phyloP scores from a whole-genome alignment of 2,113 vertebrate genomes.

The Pionites leucogaster region DNA sequence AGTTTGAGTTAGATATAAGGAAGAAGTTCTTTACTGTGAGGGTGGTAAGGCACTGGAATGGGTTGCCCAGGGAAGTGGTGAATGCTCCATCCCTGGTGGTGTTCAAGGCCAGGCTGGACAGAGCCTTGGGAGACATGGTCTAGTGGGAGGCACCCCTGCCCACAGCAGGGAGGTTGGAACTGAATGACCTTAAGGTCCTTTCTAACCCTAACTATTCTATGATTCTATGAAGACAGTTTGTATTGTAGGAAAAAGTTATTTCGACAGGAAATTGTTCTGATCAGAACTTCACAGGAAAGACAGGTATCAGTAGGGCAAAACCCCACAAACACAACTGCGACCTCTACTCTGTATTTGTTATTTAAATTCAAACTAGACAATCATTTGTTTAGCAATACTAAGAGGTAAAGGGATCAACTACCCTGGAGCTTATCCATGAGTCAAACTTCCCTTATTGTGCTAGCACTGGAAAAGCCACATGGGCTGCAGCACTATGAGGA shows the following conservation, averaged over 20 bases:
- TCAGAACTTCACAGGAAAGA: background rate
- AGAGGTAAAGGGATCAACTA: background rate
- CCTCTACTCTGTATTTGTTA: background rate
- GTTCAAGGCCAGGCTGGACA: background rate
- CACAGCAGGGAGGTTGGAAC: background rate
- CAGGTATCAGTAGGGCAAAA: background rate
- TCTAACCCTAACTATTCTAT: background rate
- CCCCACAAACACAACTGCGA: rapidly evolving
- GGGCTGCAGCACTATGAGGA: background rate
- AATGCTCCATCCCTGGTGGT: background rate
- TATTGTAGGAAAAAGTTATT: background rate
- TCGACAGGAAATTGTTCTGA: background rate
- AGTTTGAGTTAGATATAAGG: background rate
- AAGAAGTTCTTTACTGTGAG: background rate
- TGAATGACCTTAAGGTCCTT: background rate
- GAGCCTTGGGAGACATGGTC: background rate
- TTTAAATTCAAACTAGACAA: background rate
- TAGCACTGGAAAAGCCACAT: background rate
- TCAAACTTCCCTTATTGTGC: background rate
- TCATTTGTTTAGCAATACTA: background rate
- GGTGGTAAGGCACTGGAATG: background rate
- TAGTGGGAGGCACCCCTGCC: background rate
- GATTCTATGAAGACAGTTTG: background rate
- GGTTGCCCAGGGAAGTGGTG: background rate
- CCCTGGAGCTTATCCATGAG: background rate